Percentiles rank a stretch among this genome's conserved stretches.
Conservation (phyloP, 2,113 vertebrate species). For the Hydropotes inermis region DNA sequence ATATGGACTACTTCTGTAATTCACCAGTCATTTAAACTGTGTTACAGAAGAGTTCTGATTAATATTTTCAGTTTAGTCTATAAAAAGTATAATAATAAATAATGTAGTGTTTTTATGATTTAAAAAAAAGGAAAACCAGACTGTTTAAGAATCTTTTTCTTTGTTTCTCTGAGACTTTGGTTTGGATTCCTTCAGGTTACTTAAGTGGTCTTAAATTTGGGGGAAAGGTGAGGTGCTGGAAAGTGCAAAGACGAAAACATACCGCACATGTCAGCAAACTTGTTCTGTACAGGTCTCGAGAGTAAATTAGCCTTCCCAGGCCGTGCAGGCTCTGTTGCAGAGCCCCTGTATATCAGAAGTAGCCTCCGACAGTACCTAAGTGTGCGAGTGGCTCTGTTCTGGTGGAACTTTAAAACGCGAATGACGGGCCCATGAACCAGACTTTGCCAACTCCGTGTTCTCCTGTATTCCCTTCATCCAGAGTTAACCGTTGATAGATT, state of each 20-base stretch:
- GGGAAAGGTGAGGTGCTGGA: background rate
- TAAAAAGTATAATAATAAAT: constrained; percentile 35
- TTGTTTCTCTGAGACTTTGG: background rate
- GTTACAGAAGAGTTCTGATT: constrained; percentile 32
- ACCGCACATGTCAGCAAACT: background rate
- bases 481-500: background rate
- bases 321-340: background rate
- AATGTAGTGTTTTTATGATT: background rate
- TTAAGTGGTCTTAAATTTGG: constrained; percentile 42
- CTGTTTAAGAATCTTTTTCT: constrained; percentile 39
- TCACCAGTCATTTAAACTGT: constrained; percentile 51
- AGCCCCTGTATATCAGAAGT: background rate
- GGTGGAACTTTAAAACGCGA: background rate
- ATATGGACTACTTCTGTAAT: constrained; percentile 38
- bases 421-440: background rate
- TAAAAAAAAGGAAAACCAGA: background rate
- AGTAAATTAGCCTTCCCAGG: background rate
- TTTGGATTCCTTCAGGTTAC: constrained; percentile 20
- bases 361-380: background rate
- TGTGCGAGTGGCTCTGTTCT: background rate
- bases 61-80: constrained; percentile 30
- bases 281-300: background rate
- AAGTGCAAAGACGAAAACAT: background rate
- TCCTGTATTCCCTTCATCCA: background rate
- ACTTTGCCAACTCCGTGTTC: background rate